Evolutionary conservation across 1,140 invertebrate species (phyloP).

Genomic region (Sycophaga agraensis): DNA sequence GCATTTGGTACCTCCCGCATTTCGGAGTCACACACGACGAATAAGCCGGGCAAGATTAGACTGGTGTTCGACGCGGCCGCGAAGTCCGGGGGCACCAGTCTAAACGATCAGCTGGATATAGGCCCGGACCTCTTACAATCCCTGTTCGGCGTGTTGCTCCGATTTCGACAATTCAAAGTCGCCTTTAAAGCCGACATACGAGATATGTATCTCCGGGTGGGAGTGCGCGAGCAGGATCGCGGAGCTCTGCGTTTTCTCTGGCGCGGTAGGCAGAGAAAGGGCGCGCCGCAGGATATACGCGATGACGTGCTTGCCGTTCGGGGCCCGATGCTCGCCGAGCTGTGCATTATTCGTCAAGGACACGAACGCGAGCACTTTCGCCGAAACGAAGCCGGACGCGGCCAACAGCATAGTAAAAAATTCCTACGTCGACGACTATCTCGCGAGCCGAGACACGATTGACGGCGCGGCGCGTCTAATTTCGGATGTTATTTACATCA

Average conservation of each 20-base stretch:
- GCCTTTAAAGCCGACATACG: slow-evolving; percentile 22
- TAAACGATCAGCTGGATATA: slow-evolving; percentile 24
- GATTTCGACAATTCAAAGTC: slow-evolving; percentile 2
- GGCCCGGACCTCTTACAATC: slow-evolving; percentile 25
- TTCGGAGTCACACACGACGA: slow-evolving; percentile 14
- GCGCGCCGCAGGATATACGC: neutral
- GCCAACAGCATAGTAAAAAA: neutral
- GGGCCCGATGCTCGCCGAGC: slow-evolving; percentile 20
- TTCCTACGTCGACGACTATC: neutral
- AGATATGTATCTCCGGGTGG: slow-evolving; percentile 24
- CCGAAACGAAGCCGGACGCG: neutral
- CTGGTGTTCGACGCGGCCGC: slow-evolving; percentile 30
- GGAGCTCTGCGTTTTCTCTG: slow-evolving; percentile 18
- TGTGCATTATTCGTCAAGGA: slow-evolving; percentile 34
- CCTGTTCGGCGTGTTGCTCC: slow-evolving; percentile 7
- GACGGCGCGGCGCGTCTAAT: neutral
- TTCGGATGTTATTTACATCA: neutral
- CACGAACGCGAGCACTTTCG: slow-evolving; percentile 37
- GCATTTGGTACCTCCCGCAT: slow-evolving; percentile 20
- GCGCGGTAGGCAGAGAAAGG: neutral
- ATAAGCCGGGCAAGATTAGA: slow-evolving; percentile 24
- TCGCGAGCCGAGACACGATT: neutral
- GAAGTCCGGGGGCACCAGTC: slow-evolving; percentile 5
- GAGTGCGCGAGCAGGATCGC: slow-evolving; percentile 12
- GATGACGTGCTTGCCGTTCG: slow-evolving; percentile 39